phyloP scores from a whole-genome alignment of 2,113 vertebrate genomes.

The Chionomys nivalis region DNA sequence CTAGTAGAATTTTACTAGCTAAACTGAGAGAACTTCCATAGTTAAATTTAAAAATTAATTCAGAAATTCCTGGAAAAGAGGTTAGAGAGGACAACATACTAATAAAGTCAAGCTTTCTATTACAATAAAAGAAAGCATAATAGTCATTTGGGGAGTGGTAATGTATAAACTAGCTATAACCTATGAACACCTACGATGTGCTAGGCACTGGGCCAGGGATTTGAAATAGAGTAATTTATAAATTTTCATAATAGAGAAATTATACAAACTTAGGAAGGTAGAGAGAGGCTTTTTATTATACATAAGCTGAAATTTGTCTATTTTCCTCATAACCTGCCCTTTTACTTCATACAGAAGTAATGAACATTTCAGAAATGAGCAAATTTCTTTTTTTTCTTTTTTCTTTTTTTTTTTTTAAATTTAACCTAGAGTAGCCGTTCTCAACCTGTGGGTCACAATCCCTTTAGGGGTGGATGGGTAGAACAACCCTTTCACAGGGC shows the following conservation, averaged over 20 bases:
- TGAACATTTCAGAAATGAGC: conserved; percentile 46
- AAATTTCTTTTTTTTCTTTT: not conserved
- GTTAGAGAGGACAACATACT: conserved; percentile 25
- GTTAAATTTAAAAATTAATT: conserved; percentile 11
- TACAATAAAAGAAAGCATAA: conserved; percentile 30
- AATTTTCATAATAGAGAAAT: conserved; percentile 8
- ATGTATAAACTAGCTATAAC: not conserved
- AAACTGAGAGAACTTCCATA: conserved; percentile 36
- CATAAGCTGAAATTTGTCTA: conserved; percentile 10
- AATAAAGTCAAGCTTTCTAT: conserved; percentile 10
- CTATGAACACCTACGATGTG: not conserved
- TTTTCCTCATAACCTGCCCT: conserved; percentile 36
- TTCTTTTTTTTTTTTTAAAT: not conserved
- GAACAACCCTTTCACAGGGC: not conserved
- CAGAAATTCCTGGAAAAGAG: conserved; percentile 59
- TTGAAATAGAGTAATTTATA: not conserved
- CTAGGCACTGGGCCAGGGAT: not conserved
- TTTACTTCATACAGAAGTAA: conserved; percentile 15
- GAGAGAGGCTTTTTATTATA: conserved; percentile 9
- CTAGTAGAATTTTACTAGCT: conserved; percentile 45
- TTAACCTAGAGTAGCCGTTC: not conserved
- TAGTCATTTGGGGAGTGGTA: not conserved
- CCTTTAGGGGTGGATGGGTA: not conserved
- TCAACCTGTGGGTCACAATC: not conserved
- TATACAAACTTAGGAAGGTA: conserved; percentile 38